Base-by-base conservation (phyloP, 2,113 vertebrate genomes). In the Corvus hawaiiensis region DNA sequence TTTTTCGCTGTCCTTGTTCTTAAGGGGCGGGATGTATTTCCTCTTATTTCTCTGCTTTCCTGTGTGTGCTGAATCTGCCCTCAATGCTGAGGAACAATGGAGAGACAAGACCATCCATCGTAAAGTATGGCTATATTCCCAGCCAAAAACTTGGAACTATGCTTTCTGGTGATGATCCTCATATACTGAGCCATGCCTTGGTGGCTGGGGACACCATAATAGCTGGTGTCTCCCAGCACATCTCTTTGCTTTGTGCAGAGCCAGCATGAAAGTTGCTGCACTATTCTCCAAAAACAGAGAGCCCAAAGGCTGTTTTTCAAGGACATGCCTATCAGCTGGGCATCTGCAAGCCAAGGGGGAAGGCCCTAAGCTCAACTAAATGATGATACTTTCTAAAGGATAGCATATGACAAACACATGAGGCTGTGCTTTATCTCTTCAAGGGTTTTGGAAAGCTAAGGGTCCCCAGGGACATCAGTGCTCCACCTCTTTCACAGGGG, bases 131-230 rank as follows among this genome's bases (percentile, higher is more conserved):
- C 46, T 85, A 6, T 41, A 58, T 83, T 87, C 82, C 23, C 73
- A 43, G 32, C 54, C 6, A 16, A 24, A 89, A 76, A 22, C 33
- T 69, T n/a, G 27, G 24, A 72, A 63, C 21, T 85, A 0, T 22
- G 11, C 49, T 68, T 91, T 58, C n/a, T 73, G 43, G 16, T 82
- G 71, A 18, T 32, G 8, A 15, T 48, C 33, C 33, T 30, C 23
- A 7, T 17, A 9, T 6, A 3, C 73, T 82, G 32, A 67, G 52
- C 18, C 15, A 1, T 71, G 24, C n/a, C 30, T 55, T 67, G 24
- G 32, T 83, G 17, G 32, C 0, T 1, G 4, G 58, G 30, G 13
- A 64, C 24, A 17, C 21, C 0, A 1, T 22, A 33, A 48, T 30
- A 55, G 14, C 66, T 81, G 33, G 5, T 58, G 27, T 84, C 63